These are phyloP conservation scores for Phortica magna DNA, from an alignment of 2,888 invertebrate species.

Conservation along the genomic window DNA sequence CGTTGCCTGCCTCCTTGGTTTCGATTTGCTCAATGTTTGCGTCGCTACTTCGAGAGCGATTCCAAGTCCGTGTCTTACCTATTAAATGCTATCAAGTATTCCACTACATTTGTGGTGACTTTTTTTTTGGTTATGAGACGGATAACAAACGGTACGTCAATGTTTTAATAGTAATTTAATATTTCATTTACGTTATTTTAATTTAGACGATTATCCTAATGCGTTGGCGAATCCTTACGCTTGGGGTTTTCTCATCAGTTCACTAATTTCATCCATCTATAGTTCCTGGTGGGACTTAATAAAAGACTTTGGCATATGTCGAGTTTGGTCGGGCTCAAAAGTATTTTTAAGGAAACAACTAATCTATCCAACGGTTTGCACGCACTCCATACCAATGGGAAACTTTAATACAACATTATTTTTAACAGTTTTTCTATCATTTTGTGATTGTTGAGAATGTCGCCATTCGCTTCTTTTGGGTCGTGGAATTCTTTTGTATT, in stretches of 20 bases:
- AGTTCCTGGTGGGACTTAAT: conserved; percentile 98
- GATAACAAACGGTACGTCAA: conserved; percentile 65
- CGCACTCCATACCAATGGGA: no score
- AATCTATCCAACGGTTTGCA: conserved; percentile 75
- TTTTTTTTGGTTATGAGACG: conserved; percentile 85
- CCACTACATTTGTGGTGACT: conserved; percentile 94
- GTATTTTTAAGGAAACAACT: conserved; percentile 93
- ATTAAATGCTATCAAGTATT: conserved; percentile 98
- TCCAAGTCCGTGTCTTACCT: conserved; percentile 93
- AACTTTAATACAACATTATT: not conserved
- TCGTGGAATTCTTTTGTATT: conserved; percentile 88
- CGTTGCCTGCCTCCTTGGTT: conserved; percentile 97
- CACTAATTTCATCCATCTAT: conserved; percentile 91
- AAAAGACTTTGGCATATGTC: conserved; percentile 98
- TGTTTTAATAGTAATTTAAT: not conserved
- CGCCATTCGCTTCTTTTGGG: conserved; percentile 94
- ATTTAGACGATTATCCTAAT: conserved; percentile 80
- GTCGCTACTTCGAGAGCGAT: conserved; percentile 94
- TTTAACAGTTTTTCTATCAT: conserved; percentile 83
- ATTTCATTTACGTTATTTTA: conserved; percentile 49
- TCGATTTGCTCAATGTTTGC: conserved; percentile 96
- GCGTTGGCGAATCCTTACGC: conserved; percentile 88
- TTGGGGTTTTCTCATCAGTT: conserved; percentile 90
- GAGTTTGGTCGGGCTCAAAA: conserved; percentile 92
- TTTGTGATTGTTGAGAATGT: conserved; percentile 98